Evolutionary conservation across 2,797 vertebrate genomes (phyloP).

Genomic region (Antrozous pallidus): DNA sequence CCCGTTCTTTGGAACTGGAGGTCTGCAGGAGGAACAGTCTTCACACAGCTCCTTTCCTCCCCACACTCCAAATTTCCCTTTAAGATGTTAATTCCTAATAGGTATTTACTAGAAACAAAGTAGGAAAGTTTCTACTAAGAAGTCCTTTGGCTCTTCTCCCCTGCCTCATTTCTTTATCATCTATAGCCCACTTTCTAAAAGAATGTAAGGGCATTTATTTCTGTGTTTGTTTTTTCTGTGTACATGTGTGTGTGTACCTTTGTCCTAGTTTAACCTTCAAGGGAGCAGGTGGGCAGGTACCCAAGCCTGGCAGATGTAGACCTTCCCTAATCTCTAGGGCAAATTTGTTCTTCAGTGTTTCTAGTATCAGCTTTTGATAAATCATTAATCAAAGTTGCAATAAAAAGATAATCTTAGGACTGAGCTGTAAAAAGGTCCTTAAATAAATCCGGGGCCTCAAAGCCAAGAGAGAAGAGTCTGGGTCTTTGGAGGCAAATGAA

Average conservation of each 20-base stretch:
- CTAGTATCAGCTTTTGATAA: slow-evolving; percentile 67
- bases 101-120: not conserved
- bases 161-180: not conserved
- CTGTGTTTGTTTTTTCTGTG: too few species aligned
- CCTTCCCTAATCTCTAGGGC: slow-evolving; percentile 64
- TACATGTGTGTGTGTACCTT: not conserved
- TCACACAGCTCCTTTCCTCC: not conserved
- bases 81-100: not conserved
- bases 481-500: not conserved
- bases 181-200: not conserved
- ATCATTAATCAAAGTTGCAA: slow-evolving; percentile 76
- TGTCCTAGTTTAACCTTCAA: slow-evolving; percentile 9
- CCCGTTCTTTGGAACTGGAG: not conserved
- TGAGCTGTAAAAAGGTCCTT: slow-evolving; percentile 64
- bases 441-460: slow-evolving; percentile 40
- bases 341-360: slow-evolving; percentile 67
- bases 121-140: not conserved
- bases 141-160: not conserved
- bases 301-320: slow-evolving; percentile 59
- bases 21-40: not conserved
- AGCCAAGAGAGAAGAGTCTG: not conserved
- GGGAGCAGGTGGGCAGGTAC: slow-evolving; percentile 54
- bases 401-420: slow-evolving; percentile 70
- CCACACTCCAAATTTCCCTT: not conserved
- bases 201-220: not conserved